Evolutionary conservation across 2,797 vertebrate species (phyloP), one percentile per base, ranked within the genome.

Genomic region (Diplodus sargus): DNA sequence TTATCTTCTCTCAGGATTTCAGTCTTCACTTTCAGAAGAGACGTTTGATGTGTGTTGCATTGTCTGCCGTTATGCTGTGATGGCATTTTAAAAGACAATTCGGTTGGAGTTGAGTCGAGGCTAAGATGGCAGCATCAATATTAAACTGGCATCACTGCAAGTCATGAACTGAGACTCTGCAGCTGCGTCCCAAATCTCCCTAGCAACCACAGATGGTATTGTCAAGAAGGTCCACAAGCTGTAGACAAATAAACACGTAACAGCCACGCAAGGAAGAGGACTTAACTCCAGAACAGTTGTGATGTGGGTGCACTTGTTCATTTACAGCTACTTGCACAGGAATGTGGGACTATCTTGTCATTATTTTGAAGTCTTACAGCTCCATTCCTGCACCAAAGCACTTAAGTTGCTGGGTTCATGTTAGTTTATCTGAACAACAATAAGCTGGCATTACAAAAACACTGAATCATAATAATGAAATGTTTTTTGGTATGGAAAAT

Each of bases 161-260:
- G 81, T 81, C 79, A 83, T 84, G 76, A 85, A 82, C 67, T 71
- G 71, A 85, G 75, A 69, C 64, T 70, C 63, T 82, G 74, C 89
- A 88, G 84, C 83, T 86, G 87, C 4, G 73, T 63, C 85, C 79
- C 73, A 85, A 89, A 83, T 86, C 83, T 91, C 84, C 80, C 69
- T 77, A 78, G 83, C 78, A 88, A 89, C 87, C 52, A 76, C 85
- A 89, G 86, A 88, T 85, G 83, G 87, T 58, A 23, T 34, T 10
- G 72, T 80, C 78, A 85, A 4, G 56, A 82, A 73, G 61, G 54
- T 79, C 76, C 83, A 73, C 71, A 74, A 77, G 79, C 85, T 63
- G 76, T 58, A 53, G 60, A 74, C 86, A 76, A 77, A 91, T 65
- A 87, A 83, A 76, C 64, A 82, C 18, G 3, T 25, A 61, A 76